Evolutionary conservation across 2,113 vertebrate genomes (phyloP).

Genomic region (Cynoglossus semilaevis): DNA sequence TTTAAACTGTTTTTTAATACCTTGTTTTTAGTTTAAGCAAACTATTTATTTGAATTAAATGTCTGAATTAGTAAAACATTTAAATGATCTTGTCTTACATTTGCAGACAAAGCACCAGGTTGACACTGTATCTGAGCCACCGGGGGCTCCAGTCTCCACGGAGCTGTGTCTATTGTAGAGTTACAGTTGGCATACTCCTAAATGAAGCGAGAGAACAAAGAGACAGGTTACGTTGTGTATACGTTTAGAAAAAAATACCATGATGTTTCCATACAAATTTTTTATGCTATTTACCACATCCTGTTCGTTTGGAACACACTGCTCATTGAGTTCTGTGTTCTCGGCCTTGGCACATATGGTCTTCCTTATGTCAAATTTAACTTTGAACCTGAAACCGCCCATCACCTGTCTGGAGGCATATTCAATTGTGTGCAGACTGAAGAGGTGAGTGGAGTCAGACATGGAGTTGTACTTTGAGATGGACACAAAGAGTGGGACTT

Average conservation of each 20-base stretch:
- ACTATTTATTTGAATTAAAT: too few relatives aligned
- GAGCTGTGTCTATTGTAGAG: slow-evolving; percentile 73
- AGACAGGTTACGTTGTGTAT: too few relatives aligned
- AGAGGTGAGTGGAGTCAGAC: slow-evolving; percentile 67
- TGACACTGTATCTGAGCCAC: slow-evolving; percentile 67
- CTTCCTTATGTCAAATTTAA: slow-evolving; percentile 78
- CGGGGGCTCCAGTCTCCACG: slow-evolving; percentile 71
- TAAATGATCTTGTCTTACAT: slow-evolving; percentile 13
- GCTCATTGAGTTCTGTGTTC: slow-evolving; percentile 72
- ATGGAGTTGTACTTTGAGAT: slow-evolving; percentile 76
- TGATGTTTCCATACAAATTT: too few relatives aligned
- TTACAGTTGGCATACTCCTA: slow-evolving; percentile 77
- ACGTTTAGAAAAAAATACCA: too few relatives aligned
- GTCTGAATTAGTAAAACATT: neutral
- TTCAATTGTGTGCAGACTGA: slow-evolving; percentile 64
- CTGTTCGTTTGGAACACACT: slow-evolving; percentile 65
- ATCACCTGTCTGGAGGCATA: slow-evolving; percentile 83
- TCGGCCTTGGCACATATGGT: slow-evolving; percentile 84
- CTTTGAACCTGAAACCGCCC: slow-evolving; percentile 77
- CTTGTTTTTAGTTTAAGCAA: neutral
- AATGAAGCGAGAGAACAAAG: slow-evolving; percentile 2
- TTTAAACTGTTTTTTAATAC: neutral
- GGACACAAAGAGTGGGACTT: slow-evolving; percentile 67
- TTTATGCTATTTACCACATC: slow-evolving; percentile 71
- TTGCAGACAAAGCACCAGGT: neutral